These are phyloP conservation scores for Chaetoderma sp. DNA, from an alignment of 2,888 invertebrate genomes.

Conservation along the genomic window DNA sequence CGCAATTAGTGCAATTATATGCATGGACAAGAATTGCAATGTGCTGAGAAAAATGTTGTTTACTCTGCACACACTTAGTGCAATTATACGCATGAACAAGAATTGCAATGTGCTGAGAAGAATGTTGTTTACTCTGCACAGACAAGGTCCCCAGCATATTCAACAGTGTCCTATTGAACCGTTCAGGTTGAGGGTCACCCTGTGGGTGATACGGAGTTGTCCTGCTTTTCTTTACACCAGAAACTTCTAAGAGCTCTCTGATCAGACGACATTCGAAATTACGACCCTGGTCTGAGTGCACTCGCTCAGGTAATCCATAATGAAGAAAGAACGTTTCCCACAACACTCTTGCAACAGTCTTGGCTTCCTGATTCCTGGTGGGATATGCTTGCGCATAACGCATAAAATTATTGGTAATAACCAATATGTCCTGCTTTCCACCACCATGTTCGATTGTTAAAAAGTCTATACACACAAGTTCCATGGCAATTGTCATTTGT, in stretches of 20 bases:
- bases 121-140: slow-evolving; percentile 18
- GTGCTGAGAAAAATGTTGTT: slow-evolving; percentile 21
- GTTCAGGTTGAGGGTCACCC: slow-evolving; percentile 18
- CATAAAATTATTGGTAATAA: slow-evolving; percentile 34
- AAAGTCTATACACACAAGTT: slow-evolving; percentile 1
- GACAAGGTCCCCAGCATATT: slow-evolving; percentile 27
- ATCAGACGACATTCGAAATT: slow-evolving; percentile 28
- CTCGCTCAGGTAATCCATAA: slow-evolving; percentile 29
- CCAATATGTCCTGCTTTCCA: slow-evolving; percentile 27
- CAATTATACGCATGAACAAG: slow-evolving; percentile 29
- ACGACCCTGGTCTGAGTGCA: slow-evolving; percentile 30
- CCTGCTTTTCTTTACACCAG: slow-evolving; percentile 16
- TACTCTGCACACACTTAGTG: slow-evolving; percentile 23
- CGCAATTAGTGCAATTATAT: slow-evolving; percentile 26
- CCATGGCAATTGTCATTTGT: background rate
- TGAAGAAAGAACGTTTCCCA: slow-evolving; percentile 23
- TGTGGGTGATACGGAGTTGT: slow-evolving; percentile 29
- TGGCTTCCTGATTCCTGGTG: slow-evolving; percentile 25
- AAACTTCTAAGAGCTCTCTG: slow-evolving; percentile 21
- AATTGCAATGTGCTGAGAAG: slow-evolving; percentile 9
- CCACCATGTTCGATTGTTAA: slow-evolving; percentile 21
- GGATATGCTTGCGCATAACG: slow-evolving; percentile 28
- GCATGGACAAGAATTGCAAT: slow-evolving; percentile 16
- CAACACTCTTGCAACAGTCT: slow-evolving; percentile 30
- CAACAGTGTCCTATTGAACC: slow-evolving; percentile 30